A percentile compares a stretch with the other conserved stretches of the same genome.
phyloP scores from a whole-genome alignment of 2,113 vertebrate genomes.

The Sciurus niger region DNA sequence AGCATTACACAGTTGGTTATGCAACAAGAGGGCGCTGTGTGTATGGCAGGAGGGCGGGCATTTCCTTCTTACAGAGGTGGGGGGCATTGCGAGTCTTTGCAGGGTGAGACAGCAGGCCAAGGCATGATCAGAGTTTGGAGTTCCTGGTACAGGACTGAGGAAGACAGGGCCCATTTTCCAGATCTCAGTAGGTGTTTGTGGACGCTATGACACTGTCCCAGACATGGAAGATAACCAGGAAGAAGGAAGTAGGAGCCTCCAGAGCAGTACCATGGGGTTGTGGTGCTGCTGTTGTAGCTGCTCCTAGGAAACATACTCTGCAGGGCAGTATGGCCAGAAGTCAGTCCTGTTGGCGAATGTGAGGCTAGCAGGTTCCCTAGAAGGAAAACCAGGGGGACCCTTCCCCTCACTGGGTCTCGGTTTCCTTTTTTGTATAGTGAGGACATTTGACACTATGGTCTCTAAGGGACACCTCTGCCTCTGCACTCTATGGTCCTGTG shows the following conservation, averaged over 20 bases:
- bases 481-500: neutral
- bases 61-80: neutral
- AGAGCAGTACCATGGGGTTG: neutral
- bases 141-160: neutral
- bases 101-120: neutral
- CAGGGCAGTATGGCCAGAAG: neutral
- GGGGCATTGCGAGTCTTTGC: neutral
- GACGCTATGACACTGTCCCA: fast-evolving
- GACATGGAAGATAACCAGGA: neutral
- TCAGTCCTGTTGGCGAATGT: neutral
- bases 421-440: neutral
- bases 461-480: neutral
- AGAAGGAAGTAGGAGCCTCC: neutral
- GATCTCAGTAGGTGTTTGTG: neutral
- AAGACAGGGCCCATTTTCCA: neutral
- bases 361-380: neutral
- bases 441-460: fast-evolving
- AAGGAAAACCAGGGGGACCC: neutral
- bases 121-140: neutral
- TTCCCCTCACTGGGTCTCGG: neutral
- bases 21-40: neutral
- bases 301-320: neutral
- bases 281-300: neutral
- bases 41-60: neutral
- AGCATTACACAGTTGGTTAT: neutral